phyloP scores from a whole-genome alignment of 2,797 vertebrate genomes.

The Dromococcyx pavoninus region DNA sequence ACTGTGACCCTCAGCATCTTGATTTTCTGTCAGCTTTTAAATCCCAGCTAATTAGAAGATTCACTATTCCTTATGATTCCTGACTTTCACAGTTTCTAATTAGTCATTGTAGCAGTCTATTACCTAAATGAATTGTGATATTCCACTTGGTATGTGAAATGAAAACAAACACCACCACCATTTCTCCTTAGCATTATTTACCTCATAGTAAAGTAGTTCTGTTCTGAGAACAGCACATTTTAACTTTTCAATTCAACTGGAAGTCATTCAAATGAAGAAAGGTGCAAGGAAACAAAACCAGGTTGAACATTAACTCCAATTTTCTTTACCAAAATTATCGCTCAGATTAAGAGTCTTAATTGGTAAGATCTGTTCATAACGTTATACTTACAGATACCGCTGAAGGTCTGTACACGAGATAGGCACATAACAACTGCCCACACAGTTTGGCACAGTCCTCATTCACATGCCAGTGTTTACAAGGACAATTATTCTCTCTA shows the following conservation, averaged over 20 bases:
- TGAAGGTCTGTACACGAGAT: slow-evolving; percentile 7
- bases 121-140: slow-evolving; percentile 62
- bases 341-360: not conserved
- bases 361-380: not conserved
- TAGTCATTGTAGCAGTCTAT: slow-evolving; percentile 14
- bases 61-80: slow-evolving; percentile 23
- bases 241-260: not conserved
- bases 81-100: slow-evolving; percentile 53
- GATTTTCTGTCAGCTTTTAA: slow-evolving; percentile 49
- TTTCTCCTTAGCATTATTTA: not conserved
- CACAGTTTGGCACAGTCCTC: not conserved
- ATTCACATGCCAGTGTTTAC: not conserved
- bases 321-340: not conserved
- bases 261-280: not conserved
- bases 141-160: slow-evolving; percentile 23
- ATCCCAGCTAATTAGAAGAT: slow-evolving; percentile 4
- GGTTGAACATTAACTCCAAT: slow-evolving; percentile 42
- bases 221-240: not conserved
- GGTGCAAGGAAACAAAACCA: not conserved
- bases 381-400: not conserved
- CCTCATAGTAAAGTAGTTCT: not conserved
- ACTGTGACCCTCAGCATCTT: not conserved
- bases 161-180: not conserved
- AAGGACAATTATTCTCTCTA: not conserved
- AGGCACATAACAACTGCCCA: not conserved